phyloP scores from a whole-genome alignment of 2,113 vertebrate species.

The Periophthalmodon schlosseri region DNA sequence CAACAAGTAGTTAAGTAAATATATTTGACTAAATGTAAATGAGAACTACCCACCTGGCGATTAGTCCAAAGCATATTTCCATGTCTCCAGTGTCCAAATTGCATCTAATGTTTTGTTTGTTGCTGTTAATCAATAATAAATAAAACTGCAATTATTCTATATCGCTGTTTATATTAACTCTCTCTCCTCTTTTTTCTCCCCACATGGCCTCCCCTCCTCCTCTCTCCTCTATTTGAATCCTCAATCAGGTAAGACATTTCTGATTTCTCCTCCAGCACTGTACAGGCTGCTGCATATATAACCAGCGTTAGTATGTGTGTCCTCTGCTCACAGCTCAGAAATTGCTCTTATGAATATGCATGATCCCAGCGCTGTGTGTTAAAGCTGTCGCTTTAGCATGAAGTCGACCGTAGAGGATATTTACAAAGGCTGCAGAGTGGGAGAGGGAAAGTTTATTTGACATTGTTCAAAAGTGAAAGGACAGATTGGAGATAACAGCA shows the following conservation, averaged over 20 bases:
- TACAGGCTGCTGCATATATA: conserved; percentile 49
- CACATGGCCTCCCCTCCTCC: neutral
- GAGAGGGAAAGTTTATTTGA: conserved; percentile 50
- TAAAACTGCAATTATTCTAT: neutral
- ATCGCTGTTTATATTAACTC: conserved; percentile 22
- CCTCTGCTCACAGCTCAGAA: conserved; percentile 55
- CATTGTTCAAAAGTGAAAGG: conserved; percentile 46
- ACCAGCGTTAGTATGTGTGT: conserved; percentile 32
- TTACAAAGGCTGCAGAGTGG: conserved; percentile 52
- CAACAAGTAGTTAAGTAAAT: too few relatives aligned
- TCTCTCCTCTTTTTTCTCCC: conserved; percentile 17
- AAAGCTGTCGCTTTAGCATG: conserved; percentile 45
- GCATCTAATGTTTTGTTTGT: neutral
- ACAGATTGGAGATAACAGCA: conserved; percentile 33
- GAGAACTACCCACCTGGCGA: neutral
- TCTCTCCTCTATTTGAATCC: conserved; percentile 16
- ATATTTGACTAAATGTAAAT: too few relatives aligned
- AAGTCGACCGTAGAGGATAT: conserved; percentile 38
- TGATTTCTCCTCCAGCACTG: conserved; percentile 37
- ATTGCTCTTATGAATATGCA: conserved; percentile 68
- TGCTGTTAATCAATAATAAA: neutral
- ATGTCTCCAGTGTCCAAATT: neutral
- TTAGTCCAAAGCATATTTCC: neutral
- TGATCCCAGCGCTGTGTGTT: conserved; percentile 42
- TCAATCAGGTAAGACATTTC: conserved; percentile 59